These are phyloP conservation scores for Pyrocoelia pectoralis DNA, from an alignment of 2,888 invertebrate genomes.

Conservation along the genomic window DNA sequence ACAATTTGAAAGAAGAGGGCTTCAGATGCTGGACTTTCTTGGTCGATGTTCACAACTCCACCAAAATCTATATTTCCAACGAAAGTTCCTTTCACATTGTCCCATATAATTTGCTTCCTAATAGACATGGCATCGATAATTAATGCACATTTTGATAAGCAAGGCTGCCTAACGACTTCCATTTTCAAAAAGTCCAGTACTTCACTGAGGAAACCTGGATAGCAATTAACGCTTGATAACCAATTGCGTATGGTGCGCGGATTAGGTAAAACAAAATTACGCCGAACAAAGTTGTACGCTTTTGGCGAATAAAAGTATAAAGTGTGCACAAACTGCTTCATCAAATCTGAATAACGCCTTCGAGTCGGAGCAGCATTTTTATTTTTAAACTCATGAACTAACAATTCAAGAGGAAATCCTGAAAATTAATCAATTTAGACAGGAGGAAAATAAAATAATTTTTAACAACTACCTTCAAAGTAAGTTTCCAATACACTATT, in stretches of 20 bases:
- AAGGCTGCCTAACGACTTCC: constrained; percentile 9
- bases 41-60: neutral
- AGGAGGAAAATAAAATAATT: neutral
- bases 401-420: constrained; percentile 15
- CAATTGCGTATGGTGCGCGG: constrained; percentile 4
- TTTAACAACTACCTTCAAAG: constrained; percentile 15
- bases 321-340: constrained; percentile 27
- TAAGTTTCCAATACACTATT: constrained; percentile 7
- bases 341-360: constrained; percentile 8
- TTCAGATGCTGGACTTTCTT: neutral
- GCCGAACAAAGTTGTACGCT: constrained; percentile 19
- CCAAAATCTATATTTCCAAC: constrained; percentile 20
- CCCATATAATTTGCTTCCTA: constrained; percentile 25
- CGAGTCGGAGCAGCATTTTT: constrained; percentile 1
- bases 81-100: constrained; percentile 15
- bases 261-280: constrained; percentile 11
- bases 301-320: constrained; percentile 29
- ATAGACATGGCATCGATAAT: constrained; percentile 28
- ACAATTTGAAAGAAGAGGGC: constrained; percentile 21
- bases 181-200: constrained; percentile 19
- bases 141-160: constrained; percentile 16
- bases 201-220: no score
- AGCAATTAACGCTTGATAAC: no score
- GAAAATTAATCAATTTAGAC: neutral
- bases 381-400: constrained; percentile 16